phyloP scores from a whole-genome alignment of 2,797 vertebrate species.

The Echeneis naucrates region DNA sequence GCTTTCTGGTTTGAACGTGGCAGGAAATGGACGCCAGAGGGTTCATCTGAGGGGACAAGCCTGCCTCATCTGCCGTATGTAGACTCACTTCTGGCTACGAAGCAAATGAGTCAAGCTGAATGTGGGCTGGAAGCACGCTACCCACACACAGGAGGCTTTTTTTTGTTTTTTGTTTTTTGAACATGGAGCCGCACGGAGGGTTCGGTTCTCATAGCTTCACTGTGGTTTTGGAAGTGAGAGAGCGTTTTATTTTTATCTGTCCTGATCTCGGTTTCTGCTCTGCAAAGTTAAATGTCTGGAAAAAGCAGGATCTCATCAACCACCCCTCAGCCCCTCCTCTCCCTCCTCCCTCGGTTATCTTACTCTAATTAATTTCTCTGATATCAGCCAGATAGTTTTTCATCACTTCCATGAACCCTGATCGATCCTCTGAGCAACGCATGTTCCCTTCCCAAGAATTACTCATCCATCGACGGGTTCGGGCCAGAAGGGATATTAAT shows the following conservation, averaged over 20 bases:
- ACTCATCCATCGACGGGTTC: slow-evolving; percentile 67
- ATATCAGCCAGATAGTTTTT: slow-evolving; percentile 61
- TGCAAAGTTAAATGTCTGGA: slow-evolving; percentile 20
- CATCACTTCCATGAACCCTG: slow-evolving; percentile 60
- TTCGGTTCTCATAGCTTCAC: slow-evolving; percentile 23
- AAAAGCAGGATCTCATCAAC: slow-evolving; percentile 9
- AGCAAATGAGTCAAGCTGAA: slow-evolving; percentile 66
- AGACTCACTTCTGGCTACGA: slow-evolving; percentile 57
- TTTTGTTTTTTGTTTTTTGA: too few species aligned
- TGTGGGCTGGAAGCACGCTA: slow-evolving; percentile 43
- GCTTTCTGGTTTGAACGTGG: not conserved
- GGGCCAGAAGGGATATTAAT: slow-evolving; percentile 74
- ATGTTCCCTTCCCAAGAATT: slow-evolving; percentile 76
- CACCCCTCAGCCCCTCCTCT: not conserved
- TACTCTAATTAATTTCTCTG: slow-evolving; percentile 54
- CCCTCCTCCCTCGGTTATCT: slow-evolving; percentile 19
- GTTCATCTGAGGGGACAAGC: slow-evolving; percentile 45
- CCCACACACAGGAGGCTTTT: slow-evolving; percentile 38
- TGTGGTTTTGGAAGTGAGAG: slow-evolving; percentile 13
- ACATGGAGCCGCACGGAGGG: slow-evolving; percentile 14
- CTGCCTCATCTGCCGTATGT: slow-evolving; percentile 48
- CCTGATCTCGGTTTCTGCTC: slow-evolving; percentile 32
- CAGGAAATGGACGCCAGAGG: slow-evolving; percentile 6
- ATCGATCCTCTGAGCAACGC: slow-evolving; percentile 72
- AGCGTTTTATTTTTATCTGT: slow-evolving; percentile 11